Base-by-base conservation (phyloP, 1,140 invertebrate species). In the Aradophagus sp. region DNA sequence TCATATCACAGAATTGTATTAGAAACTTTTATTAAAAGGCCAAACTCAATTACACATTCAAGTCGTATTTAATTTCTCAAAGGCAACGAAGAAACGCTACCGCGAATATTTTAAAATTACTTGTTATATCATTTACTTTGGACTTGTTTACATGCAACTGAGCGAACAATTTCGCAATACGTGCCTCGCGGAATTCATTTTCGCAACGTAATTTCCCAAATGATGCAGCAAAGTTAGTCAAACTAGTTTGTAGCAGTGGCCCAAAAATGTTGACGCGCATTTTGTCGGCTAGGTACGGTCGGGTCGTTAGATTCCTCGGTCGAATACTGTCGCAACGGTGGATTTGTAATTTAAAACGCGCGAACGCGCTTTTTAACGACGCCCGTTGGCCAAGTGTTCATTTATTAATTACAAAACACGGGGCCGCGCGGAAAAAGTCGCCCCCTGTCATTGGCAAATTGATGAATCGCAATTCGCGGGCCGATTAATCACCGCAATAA, bases 201-300 rank as follows among this genome's bases (percentile, higher is more conserved):
- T 41, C 56, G 17, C 53, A 48, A 31, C 12, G 56, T 48, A 59
- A 59, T 48, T 59, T 59, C 44, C 56, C 42, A 59, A 48, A 59
- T 59, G 56, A 59, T 59, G 42, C 56, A 48, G 56, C 56, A 59
- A 48, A 59, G 44, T 48, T 48, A 48, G 34, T 58, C 41, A 31
- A 45, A 58, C 53, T 58, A 58, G 29, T 58, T 58, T 36, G 53
- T 31, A 38, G 19, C 31, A 20, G 36, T 45, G 36, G 32, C 0
- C 13, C 19, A 14, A 38, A 47, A 45, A 38, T 39, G 32, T 42
- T 47, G 53, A 36, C 47, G 34, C 27, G 15, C 44, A 39, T 59
- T 48, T 59, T 26, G 44, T 48, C 38, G 23, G 41, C 20, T 20
- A 2, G 19, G 52, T 15, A 47, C 47, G 31, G 16, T 26, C 4